Percentiles rank a stretch among this genome's conserved stretches.
Evolutionary conservation across 2,113 vertebrate genomes (phyloP).

Genomic region (Dipodomys spectabilis): DNA sequence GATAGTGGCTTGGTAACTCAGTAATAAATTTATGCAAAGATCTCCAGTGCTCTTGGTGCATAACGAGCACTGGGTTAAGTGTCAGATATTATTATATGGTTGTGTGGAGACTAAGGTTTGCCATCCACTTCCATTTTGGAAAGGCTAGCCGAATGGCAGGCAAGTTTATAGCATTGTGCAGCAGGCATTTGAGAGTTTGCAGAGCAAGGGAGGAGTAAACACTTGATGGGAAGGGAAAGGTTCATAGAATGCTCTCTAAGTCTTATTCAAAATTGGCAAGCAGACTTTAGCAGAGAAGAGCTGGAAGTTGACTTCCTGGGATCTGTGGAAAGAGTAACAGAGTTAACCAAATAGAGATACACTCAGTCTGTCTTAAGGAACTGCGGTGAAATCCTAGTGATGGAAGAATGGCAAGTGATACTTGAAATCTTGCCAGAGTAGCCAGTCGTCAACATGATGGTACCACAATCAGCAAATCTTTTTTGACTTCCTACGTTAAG

Average conservation of each 20-base stretch:
- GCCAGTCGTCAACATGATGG: background rate
- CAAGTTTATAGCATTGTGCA: background rate
- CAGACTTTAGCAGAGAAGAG: background rate
- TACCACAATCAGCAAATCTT: background rate
- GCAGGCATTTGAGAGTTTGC: background rate
- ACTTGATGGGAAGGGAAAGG: background rate
- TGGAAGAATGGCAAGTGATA: background rate
- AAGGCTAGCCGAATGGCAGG: background rate
- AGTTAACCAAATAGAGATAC: background rate
- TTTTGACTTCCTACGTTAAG: background rate
- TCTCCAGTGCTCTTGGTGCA: background rate
- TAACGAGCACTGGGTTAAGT: background rate
- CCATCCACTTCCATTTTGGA: background rate
- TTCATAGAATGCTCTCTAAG: background rate
- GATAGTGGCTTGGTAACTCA: background rate
- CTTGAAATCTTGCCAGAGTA: background rate
- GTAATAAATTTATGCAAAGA: constrained; percentile 18
- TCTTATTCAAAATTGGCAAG: background rate
- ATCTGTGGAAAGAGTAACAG: background rate
- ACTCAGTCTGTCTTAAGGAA: background rate
- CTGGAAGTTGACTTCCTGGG: background rate
- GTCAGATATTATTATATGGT: background rate
- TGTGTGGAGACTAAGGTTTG: background rate
- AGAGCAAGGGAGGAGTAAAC: background rate
- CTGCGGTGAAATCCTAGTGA: background rate